phyloP scores from a whole-genome alignment of 2,888 invertebrate genomes.

The Metalampra italica region DNA sequence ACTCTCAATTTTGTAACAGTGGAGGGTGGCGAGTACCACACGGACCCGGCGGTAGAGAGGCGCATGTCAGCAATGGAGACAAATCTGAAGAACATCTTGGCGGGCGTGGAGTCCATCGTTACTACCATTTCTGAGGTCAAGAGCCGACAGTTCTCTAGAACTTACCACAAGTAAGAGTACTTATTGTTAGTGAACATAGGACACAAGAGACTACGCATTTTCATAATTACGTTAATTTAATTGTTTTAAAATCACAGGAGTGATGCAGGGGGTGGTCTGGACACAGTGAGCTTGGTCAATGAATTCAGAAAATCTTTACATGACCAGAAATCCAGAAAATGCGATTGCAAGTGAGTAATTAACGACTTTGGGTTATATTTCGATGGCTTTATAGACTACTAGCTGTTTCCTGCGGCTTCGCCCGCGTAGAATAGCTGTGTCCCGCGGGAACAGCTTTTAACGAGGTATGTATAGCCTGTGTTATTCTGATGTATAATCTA shows the following conservation, averaged over 20 bases:
- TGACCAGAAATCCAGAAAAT: constrained; percentile 54
- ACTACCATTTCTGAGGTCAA: constrained; percentile 62
- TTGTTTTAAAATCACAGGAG: constrained; percentile 14
- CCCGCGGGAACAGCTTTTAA: too few relatives aligned
- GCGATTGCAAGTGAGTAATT: constrained; percentile 65
- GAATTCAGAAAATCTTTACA: constrained; percentile 59
- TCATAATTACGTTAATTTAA: too few relatives aligned
- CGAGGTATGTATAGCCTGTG: too few relatives aligned
- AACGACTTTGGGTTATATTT: too few relatives aligned
- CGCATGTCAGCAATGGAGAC: constrained; percentile 46
- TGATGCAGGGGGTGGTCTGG: constrained; percentile 22
- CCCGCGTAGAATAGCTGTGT: too few relatives aligned
- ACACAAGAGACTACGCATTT: too few relatives aligned
- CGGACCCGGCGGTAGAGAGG: constrained; percentile 36
- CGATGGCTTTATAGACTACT: background rate
- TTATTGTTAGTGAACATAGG: background rate
- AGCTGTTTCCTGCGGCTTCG: too few relatives aligned
- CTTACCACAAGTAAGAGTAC: constrained; percentile 37
- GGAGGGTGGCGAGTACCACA: constrained; percentile 36
- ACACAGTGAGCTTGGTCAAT: constrained; percentile 40
- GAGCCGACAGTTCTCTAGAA: constrained; percentile 41
- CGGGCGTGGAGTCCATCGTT: constrained; percentile 55
- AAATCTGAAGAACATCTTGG: constrained; percentile 42
- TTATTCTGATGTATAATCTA: too few relatives aligned
- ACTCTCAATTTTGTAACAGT: background rate